Evolutionary conservation across 2,113 vertebrate genomes (phyloP), one percentile per base, ranked within the genome.

Genomic region (Silurus glanis): DNA sequence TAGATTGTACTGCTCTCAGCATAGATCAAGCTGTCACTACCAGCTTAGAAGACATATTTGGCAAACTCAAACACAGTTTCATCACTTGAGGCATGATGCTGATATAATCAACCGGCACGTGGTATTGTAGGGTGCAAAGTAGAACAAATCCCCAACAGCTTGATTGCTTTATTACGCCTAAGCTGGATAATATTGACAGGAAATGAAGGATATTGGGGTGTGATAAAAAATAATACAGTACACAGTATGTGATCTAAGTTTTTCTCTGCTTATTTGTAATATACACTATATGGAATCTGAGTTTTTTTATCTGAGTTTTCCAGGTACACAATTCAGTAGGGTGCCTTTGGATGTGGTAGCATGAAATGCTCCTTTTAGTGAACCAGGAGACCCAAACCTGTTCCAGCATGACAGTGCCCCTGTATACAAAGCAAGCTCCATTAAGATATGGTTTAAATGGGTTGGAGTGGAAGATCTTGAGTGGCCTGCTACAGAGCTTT

Each of bases 1-100:
- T 23, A 59, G 3, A 72, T 21, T 83, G 67, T 64, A 5, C 69
- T 51, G 8, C 47, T 53, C 61, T 25, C 45, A 28, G n/a, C 47
- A 16, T n/a, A 76, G 72, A 12, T 25, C 6, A 37, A 67, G 62
- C 74, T 55, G 74, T 80, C 61, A 69, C 49, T 58, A 53, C 25
- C 49, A 64, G 76, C 80, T 80, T 55, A 49, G 82, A 83, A 72
- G 78, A 61, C 17, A 80, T 69, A 28, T 82, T 13, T 82, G 69
- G 28, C n/a, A n/a, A 55, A 55, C 45, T 21, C 45, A 82, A 82
- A 82, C 19, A 7, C 56, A 17, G 19, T 71, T 45, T 71, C 67
- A 37, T 45, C 14, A 71, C 45, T 3, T 37, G 25, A 80, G 28
- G 56, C 58, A 47, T 62, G 80, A 21, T 47, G 45, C 9, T 62